Base-by-base conservation (phyloP, 2,888 invertebrate species). In the Drosophila conformis region DNA sequence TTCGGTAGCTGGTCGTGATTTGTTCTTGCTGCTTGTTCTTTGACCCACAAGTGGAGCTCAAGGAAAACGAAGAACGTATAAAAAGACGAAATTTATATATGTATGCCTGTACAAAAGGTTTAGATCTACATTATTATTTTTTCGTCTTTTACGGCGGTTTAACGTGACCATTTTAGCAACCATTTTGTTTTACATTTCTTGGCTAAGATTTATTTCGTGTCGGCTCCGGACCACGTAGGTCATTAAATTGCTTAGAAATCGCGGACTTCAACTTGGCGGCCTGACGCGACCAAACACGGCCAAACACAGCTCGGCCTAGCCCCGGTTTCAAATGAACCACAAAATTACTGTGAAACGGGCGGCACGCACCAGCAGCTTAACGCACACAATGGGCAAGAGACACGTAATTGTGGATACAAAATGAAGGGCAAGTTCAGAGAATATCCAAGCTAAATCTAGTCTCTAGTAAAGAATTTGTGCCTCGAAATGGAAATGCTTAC, bases 231-330 rank as follows among this genome's bases (percentile, higher is more conserved):
- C 87, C 89, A 89, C 85, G 85, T 85, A 89, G 89, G 85, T 85
- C 85, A 85, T 85, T 85, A 85, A 89, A 85, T 80, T 77, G 85
- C 77, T 89, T 87, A 89, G 89, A 87, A 85, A 89, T 89, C 87
- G 87, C 85, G 82, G 82, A 76, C 78, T 71, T 76, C 76, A 76
- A 83, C 77, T 80, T 71, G 64, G 62, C 71, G 64, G 65, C 29
- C 27, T 31, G 35, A 36, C 53, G 40, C 52, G 40, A 48, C 53
- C 62, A 60, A 33, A 48, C 59, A 59, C 33, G 58, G 46, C 60
- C 21, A 35, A 36, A 25, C 52, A 36, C 59, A 59, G 36, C 46
- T 33, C 33, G 56, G 66, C 54, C 53, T 63, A 53, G 65, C 38
- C 51, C 57, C 70, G 61, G 51, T 80, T 89, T 80, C 65, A 87